Evolutionary conservation across 2,113 vertebrate species (phyloP), one percentile per base, ranked within the genome.

Genomic region (Campylomormyrus tamandua): DNA sequence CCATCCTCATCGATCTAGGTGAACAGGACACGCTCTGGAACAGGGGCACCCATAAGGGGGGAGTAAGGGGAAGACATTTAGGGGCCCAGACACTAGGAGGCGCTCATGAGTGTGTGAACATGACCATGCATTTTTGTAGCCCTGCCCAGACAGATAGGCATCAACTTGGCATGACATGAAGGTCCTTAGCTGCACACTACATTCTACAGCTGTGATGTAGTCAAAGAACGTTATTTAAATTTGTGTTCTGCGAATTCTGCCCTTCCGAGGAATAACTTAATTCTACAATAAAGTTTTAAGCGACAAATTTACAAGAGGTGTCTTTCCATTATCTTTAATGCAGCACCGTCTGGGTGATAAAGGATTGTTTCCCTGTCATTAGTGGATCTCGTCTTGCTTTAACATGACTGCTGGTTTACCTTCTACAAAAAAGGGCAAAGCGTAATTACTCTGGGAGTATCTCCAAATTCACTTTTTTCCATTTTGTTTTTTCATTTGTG

Each of bases 1-100:
- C 98, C 53, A 99, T 99, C 92, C 98, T 99, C 89, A 99, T 99
- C 58, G 98, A 99, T 92, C 94, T 99, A 0, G 98, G 98, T 99
- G 95, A 96, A 93, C 88, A 74, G 46, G 35, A 74, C 42, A 17
- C 39, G 19, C 53, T 3, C 48, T 87, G 80, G n/a, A 66, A 66
- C 62, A 66, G 24, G 62, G 62, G 62, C 8, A 8, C n/a, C 58
- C 58, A n/a, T n/a, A n/a, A 56, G 58, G 24, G 58, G 7, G 58
- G 7, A 62, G 58, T 9, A 62, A n/a, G 56, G 2, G 56, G 24
- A n/a, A 70, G 62, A 4, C 62, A 13, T 70, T 70, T 70, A 13
- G 3, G 62, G 62, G n/a, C n/a, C 8, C 24, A 66, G 9, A 31
- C n/a, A 27, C 62, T 66, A 66, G 62, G 62, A 11, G 24, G n/a